A percentile compares a stretch with the other conserved stretches of the same genome.
phyloP scores from a whole-genome alignment of 2,113 vertebrate species.

The Misgurnus anguillicaudatus region DNA sequence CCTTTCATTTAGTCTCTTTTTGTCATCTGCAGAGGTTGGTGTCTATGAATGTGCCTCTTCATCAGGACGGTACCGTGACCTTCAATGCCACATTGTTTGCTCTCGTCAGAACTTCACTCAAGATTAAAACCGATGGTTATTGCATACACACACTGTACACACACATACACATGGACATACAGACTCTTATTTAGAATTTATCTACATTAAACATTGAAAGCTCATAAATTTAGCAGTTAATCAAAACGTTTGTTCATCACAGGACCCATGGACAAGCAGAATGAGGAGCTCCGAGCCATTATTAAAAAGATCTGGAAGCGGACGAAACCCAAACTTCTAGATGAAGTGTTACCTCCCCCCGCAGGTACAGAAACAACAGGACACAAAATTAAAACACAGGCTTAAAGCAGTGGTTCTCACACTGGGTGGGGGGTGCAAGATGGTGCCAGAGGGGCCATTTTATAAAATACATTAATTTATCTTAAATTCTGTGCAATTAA shows the following conservation, averaged over 20 bases:
- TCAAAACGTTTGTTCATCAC: neutral
- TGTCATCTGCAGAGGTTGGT: constrained; percentile 80
- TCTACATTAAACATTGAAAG: too few relatives aligned
- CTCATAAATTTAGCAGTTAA: neutral
- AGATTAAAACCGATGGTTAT: constrained; percentile 89
- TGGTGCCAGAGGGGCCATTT: too few relatives aligned
- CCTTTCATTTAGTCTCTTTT: neutral
- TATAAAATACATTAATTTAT: too few relatives aligned
- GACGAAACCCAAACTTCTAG: constrained; percentile 87
- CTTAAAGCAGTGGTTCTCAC: too few relatives aligned
- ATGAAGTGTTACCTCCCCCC: constrained; percentile 85
- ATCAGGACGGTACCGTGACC: constrained; percentile 87
- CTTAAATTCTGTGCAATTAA: too few relatives aligned
- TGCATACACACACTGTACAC: neutral
- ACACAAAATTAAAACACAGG: too few relatives aligned
- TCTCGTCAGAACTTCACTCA: constrained; percentile 87
- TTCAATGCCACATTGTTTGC: constrained; percentile 92
- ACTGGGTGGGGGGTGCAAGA: too few relatives aligned
- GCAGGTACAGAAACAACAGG: constrained; percentile 68
- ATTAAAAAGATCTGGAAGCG: constrained; percentile 93
- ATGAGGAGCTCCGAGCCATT: constrained; percentile 84
- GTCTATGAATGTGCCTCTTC: constrained; percentile 92
- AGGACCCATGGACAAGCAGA: constrained; percentile 85
- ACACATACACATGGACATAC: neutral
- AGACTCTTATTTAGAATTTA: too few relatives aligned